Conservation (phyloP, 2,113 vertebrate genomes). For the Hypanus sabinus region DNA sequence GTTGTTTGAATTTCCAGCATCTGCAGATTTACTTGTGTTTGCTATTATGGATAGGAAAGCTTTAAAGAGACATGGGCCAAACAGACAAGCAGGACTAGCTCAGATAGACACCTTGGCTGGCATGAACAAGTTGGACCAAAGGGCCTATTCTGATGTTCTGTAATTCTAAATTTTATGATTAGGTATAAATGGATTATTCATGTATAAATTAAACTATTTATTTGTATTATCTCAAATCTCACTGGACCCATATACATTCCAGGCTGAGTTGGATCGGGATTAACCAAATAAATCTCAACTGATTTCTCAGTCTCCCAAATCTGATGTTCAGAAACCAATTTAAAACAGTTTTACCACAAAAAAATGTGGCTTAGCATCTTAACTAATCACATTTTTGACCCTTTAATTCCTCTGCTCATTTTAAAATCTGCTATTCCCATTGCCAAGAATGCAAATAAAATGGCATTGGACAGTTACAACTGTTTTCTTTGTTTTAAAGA, state of each 20-base stretch:
- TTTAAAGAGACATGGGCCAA: too few relatives aligned
- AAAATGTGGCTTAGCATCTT: not conserved
- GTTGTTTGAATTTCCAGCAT: too few relatives aligned
- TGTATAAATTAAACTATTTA: too few relatives aligned
- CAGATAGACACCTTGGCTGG: too few relatives aligned
- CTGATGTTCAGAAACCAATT: not conserved
- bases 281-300: not conserved
- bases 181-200: not conserved
- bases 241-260: not conserved
- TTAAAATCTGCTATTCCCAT: not conserved
- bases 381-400: not conserved
- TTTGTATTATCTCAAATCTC: not conserved
- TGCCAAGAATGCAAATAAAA: not conserved
- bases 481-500: not conserved
- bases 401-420: not conserved
- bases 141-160: too few relatives aligned
- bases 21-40: too few relatives aligned
- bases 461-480: not conserved
- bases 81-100: too few relatives aligned
- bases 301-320: not conserved
- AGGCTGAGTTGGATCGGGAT: not conserved
- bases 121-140: too few relatives aligned
- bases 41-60: too few relatives aligned
- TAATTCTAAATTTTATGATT: too few relatives aligned
- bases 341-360: not conserved